Evolutionary conservation across 2,888 invertebrate genomes (phyloP).

Genomic region (Drosophila stalkeri): DNA sequence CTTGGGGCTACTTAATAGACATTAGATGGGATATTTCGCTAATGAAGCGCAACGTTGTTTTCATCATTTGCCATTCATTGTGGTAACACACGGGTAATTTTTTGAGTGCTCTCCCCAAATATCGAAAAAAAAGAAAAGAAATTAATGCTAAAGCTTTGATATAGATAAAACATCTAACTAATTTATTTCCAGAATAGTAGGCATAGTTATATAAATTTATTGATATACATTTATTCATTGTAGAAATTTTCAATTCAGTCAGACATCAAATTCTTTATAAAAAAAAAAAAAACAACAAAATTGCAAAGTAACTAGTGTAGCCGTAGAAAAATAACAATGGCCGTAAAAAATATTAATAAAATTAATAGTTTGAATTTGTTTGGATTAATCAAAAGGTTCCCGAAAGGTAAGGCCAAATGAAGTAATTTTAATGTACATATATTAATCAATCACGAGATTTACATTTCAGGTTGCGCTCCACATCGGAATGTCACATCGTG

Average conservation of each 20-base stretch:
- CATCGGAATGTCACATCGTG: background rate
- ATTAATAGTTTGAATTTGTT: conserved; percentile 22
- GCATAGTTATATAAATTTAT: background rate
- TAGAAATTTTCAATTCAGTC: conserved; percentile 2
- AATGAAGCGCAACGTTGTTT: conserved; percentile 46
- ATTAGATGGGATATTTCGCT: conserved; percentile 30
- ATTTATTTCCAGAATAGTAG: background rate
- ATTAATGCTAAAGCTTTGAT: background rate
- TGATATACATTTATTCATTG: background rate
- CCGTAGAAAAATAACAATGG: conserved; percentile 15
- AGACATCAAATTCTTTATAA: conserved; percentile 1
- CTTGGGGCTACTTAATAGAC: conserved; percentile 33
- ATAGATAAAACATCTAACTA: background rate
- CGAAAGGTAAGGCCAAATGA: conserved; percentile 1
- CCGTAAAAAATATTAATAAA: conserved; percentile 28
- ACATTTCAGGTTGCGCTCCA: background rate
- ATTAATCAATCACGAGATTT: background rate
- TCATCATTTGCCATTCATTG: conserved; percentile 29
- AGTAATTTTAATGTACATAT: no score
- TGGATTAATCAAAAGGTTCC: conserved; percentile 1
- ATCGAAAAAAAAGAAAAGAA: background rate
- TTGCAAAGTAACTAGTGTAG: background rate
- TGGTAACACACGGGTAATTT: conserved; percentile 10
- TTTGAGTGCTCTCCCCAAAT: background rate
- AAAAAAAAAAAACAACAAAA: background rate